These are phyloP conservation scores for Drosophila pseudoananassae DNA, from an alignment of 1,140 invertebrate species.

Conservation along the genomic window DNA sequence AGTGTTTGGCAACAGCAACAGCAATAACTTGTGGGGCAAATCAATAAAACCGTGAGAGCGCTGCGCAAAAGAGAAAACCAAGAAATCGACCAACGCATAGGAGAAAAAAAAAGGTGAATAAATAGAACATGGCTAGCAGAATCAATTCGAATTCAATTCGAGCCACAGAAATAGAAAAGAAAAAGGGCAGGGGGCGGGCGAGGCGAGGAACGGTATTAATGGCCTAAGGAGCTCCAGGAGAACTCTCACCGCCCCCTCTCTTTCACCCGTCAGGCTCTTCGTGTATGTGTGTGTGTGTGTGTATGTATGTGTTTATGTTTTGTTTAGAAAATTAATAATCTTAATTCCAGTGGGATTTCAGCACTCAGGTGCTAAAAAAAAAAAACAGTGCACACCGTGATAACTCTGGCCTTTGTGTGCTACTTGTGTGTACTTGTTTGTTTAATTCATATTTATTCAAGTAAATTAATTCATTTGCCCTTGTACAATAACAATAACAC, in stretches of 20 bases:
- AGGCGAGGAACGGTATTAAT: background rate
- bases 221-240: constrained; percentile 48
- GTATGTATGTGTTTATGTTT: constrained; percentile 64
- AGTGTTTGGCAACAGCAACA: constrained; percentile 45
- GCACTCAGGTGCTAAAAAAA: constrained; percentile 61
- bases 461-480: constrained; percentile 73
- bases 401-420: constrained; percentile 32
- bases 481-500: constrained; percentile 62
- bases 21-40: constrained; percentile 48
- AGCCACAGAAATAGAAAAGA: constrained; percentile 43
- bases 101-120: constrained; percentile 64
- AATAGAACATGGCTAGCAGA: constrained; percentile 58
- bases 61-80: constrained; percentile 76
- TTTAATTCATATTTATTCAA: constrained; percentile 67
- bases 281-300: constrained; percentile 20
- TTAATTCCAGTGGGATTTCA: constrained; percentile 52
- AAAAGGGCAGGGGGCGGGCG: background rate
- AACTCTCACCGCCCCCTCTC: constrained; percentile 15
- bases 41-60: constrained; percentile 72
- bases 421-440: constrained; percentile 52
- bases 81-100: constrained; percentile 56
- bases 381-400: constrained; percentile 34
- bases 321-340: constrained; percentile 73
- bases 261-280: background rate
- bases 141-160: constrained; percentile 52